Evolutionary conservation across 2,797 vertebrate genomes (phyloP).

Genomic region (Phalloptychus januarius): DNA sequence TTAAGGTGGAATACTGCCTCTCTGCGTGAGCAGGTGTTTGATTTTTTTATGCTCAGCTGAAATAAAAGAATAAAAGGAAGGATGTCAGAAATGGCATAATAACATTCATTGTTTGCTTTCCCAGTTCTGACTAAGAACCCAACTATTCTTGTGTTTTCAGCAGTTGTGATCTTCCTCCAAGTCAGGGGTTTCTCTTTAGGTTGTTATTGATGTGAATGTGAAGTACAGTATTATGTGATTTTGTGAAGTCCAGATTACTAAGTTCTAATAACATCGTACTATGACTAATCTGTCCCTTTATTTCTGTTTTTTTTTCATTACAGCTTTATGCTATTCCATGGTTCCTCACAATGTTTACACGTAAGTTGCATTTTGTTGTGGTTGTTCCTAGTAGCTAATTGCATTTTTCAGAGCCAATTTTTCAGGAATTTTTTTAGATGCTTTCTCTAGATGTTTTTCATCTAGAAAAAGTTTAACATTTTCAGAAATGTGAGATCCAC

Average conservation of each 20-base stretch:
- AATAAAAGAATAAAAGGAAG: conserved; percentile 24
- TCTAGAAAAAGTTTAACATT: neutral
- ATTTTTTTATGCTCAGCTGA: conserved; percentile 45
- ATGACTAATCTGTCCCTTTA: neutral
- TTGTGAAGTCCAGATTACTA: conserved; percentile 20
- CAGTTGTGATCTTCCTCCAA: conserved; percentile 20
- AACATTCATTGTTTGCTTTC: conserved; percentile 55
- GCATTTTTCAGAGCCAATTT: neutral
- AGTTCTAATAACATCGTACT: neutral
- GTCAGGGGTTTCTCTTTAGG: conserved; percentile 6
- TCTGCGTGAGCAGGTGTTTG: neutral
- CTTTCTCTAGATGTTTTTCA: neutral
- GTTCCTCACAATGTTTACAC: conserved; percentile 99
- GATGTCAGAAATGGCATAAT: conserved; percentile 41
- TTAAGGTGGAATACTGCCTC: conserved; percentile 22
- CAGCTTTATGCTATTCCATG: conserved; percentile 98
- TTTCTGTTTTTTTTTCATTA: neutral
- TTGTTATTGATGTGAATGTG: conserved; percentile 18
- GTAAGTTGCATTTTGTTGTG: conserved; percentile 82
- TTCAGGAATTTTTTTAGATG: neutral
- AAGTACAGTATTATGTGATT: conserved; percentile 5
- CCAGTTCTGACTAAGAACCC: conserved; percentile 46
- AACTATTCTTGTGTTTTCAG: conserved; percentile 46
- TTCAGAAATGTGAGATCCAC: neutral
- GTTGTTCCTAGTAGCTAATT: neutral